Percentiles rank a stretch among this genome's conserved stretches.
phyloP scores from a whole-genome alignment of 1,140 invertebrate species.

The Drosophila auraria region DNA sequence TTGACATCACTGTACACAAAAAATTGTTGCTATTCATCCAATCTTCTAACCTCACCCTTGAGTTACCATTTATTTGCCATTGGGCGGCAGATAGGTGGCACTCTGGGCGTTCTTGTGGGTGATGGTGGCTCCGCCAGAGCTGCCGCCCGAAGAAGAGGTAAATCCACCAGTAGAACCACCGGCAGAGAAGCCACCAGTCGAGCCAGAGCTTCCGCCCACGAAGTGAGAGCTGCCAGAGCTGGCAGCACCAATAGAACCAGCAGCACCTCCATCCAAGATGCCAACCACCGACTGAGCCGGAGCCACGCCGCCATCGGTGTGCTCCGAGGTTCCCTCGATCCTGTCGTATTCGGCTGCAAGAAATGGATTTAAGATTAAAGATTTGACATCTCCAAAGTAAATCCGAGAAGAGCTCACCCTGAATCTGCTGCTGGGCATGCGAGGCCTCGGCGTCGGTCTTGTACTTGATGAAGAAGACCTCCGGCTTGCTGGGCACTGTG shows the following conservation, averaged over 20 bases:
- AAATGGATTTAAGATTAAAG: not conserved
- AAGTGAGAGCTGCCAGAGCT: conserved; percentile 33
- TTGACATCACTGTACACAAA: conserved; percentile 45
- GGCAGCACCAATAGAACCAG: conserved; percentile 28
- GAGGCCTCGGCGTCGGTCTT: conserved; percentile 88
- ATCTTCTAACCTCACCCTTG: not conserved
- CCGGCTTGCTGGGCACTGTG: conserved; percentile 90
- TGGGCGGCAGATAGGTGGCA: conserved; percentile 65
- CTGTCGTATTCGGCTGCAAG: conserved; percentile 75
- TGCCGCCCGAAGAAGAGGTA: conserved; percentile 20
- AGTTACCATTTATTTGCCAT: conserved; percentile 52
- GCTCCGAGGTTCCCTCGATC: conserved; percentile 78
- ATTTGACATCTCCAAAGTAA: not conserved
- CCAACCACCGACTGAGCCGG: conserved; percentile 80
- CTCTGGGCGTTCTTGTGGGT: conserved; percentile 54
- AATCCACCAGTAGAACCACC: conserved; percentile 25
- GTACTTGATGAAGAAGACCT: conserved; percentile 91
- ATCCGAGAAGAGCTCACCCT: conserved; percentile 55
- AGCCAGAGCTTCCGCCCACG: conserved; percentile 10
- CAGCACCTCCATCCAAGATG: conserved; percentile 67
- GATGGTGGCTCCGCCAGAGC: conserved; percentile 19
- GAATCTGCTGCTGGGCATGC: conserved; percentile 81
- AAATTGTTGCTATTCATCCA: conserved; percentile 29
- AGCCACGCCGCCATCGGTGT: conserved; percentile 75
- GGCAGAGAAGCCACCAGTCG: conserved; percentile 6